Evolutionary conservation across 64 coral and sea anemone genomes (phyloP), one percentile per base, ranked within the genome.

Genomic region (Stichodactyla mertensii): DNA sequence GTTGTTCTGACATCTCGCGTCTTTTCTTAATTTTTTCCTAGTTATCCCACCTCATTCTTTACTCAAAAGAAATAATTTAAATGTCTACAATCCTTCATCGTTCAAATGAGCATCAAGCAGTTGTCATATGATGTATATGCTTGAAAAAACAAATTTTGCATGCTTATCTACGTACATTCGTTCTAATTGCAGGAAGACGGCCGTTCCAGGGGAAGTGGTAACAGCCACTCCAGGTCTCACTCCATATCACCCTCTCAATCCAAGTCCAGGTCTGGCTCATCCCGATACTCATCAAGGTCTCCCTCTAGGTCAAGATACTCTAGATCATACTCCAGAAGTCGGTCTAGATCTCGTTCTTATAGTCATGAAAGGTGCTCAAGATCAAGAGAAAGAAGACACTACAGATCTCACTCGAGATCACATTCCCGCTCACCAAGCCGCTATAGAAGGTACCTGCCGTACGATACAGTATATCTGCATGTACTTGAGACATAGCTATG

Each of bases 381-480:
- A 51, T 92, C 91, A 53, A 86, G 91, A 28, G 92, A 90, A 16
- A 95, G 93, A 67, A 92, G 15, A 82, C 69, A 23, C 7, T 62
- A 55, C 78, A 83, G 61, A 66, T 84, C 88, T 71, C 88, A 89
- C 55, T 78, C 87, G 59, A 87, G 87, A 51, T 92, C 94, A 45
- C 61, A 87, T 59, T 96, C 94, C 52, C 94, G 91, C 9, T 99
- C 97, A 45, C 93, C 86, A 86, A 99, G 93, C 67, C 97, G 90
- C 12, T 45, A 45, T 83, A 91, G 57, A 55, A 91, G 91, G 69
- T 74, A 31, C 10, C 4, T 26, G n/a, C 10, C 11, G 4, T 74
- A n/a, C 62, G 3, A 45, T 45, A 45, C 3, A 45, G 36, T 45
- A 45, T 45, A 4, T 45, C 36, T 45, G 1, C 36, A 45, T 45